Percentiles rank a stretch among this genome's conserved stretches.
Evolutionary conservation across 2,888 invertebrate species (phyloP).

Genomic region (Zelleria hepariella): DNA sequence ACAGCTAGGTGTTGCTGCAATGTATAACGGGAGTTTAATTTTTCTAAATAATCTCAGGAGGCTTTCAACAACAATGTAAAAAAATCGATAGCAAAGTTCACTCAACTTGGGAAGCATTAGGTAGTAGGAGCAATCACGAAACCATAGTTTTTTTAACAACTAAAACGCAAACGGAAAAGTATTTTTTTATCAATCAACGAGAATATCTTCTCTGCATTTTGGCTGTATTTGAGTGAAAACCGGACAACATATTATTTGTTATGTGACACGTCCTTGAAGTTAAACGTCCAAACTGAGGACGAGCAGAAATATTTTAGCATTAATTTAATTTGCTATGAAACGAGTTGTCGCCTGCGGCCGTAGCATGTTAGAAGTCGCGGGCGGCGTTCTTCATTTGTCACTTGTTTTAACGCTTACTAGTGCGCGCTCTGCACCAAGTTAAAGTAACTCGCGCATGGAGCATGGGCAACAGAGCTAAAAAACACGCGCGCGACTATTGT

Average conservation of each 20-base stretch:
- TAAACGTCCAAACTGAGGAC: background rate
- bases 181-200: too few relatives aligned
- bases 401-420: too few relatives aligned
- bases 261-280: background rate
- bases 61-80: background rate
- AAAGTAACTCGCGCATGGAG: too few relatives aligned
- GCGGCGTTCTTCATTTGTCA: too few relatives aligned
- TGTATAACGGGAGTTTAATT: background rate
- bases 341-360: background rate
- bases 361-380: too few relatives aligned
- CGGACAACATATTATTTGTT: too few relatives aligned
- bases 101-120: background rate
- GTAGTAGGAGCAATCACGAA: background rate
- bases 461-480: too few relatives aligned
- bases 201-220: too few relatives aligned
- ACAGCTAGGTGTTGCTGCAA: background rate
- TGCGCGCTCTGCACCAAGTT: too few relatives aligned
- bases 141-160: background rate
- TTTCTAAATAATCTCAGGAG: background rate
- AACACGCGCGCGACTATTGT: too few relatives aligned
- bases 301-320: background rate
- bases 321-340: background rate
- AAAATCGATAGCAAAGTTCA: background rate
- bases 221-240: too few relatives aligned
- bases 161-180: too few relatives aligned